phyloP scores from a whole-genome alignment of 2,888 invertebrate genomes.

The Lepas anatifera region DNA sequence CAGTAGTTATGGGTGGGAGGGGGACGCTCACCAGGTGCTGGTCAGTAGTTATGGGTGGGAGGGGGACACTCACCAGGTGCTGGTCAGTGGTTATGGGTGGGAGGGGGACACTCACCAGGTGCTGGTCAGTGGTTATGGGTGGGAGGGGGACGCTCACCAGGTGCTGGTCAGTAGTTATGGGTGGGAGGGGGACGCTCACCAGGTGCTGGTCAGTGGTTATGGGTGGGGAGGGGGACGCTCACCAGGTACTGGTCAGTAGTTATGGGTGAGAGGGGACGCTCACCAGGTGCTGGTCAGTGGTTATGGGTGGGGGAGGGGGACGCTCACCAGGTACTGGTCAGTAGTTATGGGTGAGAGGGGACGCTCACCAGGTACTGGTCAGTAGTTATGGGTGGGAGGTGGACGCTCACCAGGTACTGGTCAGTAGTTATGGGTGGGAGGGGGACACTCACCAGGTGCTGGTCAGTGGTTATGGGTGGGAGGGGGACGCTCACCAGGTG shows the following conservation, averaged over 20 bases:
- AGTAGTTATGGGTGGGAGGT: constrained; percentile 84
- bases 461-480: too few relatives aligned
- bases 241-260: constrained; percentile 90
- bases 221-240: constrained; percentile 93
- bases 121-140: constrained; percentile 91
- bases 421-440: too few relatives aligned
- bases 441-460: too few relatives aligned
- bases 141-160: constrained; percentile 97
- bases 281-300: neutral
- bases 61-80: too few relatives aligned
- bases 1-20: too few relatives aligned
- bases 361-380: constrained; percentile 63
- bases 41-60: too few relatives aligned
- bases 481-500: too few relatives aligned
- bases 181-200: constrained; percentile 50
- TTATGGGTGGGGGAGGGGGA: too few relatives aligned
- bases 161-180: constrained; percentile 98
- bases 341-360: constrained; percentile 98
- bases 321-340: constrained; percentile 68
- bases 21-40: too few relatives aligned
- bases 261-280: too few relatives aligned
- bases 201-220: constrained; percentile 94
- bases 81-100: too few relatives aligned
- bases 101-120: constrained; percentile 51
- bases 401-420: constrained; percentile 79